phyloP scores from a whole-genome alignment of 2,113 vertebrate species.

The Daphoenositta chrysoptera region DNA sequence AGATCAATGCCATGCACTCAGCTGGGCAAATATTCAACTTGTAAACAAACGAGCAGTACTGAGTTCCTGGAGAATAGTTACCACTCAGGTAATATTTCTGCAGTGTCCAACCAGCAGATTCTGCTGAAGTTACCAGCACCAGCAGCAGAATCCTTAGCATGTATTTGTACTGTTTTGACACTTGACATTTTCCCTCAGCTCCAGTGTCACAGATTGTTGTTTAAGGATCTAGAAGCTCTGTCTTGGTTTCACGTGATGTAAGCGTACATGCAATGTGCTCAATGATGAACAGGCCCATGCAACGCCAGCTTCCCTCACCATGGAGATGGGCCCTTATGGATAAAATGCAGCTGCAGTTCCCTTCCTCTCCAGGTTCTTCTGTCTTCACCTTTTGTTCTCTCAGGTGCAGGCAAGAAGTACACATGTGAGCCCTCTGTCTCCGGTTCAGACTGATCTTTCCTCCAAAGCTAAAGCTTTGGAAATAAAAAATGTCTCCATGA shows the following conservation, averaged over 20 bases:
- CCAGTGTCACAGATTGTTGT: neutral
- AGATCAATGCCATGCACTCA: neutral
- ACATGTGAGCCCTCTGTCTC: neutral
- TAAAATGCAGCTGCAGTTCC: neutral
- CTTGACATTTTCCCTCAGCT: neutral
- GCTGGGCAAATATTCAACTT: neutral
- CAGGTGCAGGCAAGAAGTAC: neutral
- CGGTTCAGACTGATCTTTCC: neutral
- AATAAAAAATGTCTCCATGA: neutral
- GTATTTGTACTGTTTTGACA: neutral
- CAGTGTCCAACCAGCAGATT: neutral
- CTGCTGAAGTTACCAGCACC: neutral
- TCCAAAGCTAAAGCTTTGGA: neutral
- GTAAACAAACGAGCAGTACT: neutral
- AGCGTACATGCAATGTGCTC: neutral
- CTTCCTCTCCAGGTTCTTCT: neutral
- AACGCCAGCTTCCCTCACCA: neutral
- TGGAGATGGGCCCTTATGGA: neutral
- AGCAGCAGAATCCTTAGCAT: neutral
- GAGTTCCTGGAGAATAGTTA: neutral
- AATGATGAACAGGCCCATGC: rapidly evolving
- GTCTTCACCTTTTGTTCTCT: neutral
- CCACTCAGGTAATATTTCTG: neutral
- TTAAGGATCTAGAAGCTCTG: neutral
- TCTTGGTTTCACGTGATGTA: neutral